phyloP scores from a whole-genome alignment of 2,888 invertebrate genomes.

The Chrysolina oricalcia region DNA sequence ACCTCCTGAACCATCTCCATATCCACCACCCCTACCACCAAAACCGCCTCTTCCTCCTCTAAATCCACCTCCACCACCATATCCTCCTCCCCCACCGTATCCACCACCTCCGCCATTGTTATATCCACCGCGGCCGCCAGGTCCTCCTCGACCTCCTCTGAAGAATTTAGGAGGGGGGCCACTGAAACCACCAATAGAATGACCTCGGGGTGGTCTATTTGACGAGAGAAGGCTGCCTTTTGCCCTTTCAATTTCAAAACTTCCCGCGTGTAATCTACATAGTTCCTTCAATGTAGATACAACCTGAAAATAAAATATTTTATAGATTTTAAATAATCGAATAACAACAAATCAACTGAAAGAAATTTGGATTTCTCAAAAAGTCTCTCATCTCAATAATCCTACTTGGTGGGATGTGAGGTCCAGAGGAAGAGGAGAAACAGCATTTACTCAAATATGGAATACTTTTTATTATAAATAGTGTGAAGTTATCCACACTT shows the following conservation, averaged over 20 bases:
- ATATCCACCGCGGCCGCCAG: conserved; percentile 41
- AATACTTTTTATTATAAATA: no score
- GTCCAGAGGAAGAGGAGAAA: no score
- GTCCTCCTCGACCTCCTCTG: conserved; percentile 60
- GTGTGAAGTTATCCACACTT: no score
- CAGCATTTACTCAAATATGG: no score
- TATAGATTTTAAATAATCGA: conserved; percentile 23
- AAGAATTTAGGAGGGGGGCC: conserved; percentile 71
- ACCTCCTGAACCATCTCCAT: conserved; percentile 54
- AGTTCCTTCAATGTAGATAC: conserved; percentile 82
- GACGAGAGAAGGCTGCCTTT: conserved; percentile 73
- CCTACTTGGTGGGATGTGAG: no score
- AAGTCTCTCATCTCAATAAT: no score
- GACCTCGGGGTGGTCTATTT: conserved; percentile 73
- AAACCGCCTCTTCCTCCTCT: conserved; percentile 44
- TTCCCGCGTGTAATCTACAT: conserved; percentile 85
- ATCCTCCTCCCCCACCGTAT: conserved; percentile 51
- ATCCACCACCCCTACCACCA: conserved; percentile 48
- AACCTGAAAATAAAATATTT: conserved; percentile 71
- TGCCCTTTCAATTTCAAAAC: conserved; percentile 78
- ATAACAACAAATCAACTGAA: no score
- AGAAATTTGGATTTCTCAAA: no score
- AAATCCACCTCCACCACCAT: conserved; percentile 42
- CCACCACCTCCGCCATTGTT: conserved; percentile 45
- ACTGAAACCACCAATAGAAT: conserved; percentile 65